Evolutionary conservation across 2,113 vertebrate species (phyloP).

Genomic region (Columbina picui): DNA sequence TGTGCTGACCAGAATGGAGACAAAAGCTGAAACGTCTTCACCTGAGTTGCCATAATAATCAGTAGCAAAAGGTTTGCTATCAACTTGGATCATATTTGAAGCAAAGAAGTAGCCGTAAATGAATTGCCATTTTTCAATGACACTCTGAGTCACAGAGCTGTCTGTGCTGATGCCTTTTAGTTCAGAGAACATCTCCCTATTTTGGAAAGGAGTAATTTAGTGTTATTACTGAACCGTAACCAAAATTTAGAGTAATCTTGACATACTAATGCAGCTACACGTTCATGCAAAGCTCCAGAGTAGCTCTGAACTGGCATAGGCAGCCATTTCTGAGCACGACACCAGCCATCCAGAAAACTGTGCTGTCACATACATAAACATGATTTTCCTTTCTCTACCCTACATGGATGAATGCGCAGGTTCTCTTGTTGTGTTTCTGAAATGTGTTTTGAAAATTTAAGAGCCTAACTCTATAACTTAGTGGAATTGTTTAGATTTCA

Average conservation of each 20-base stretch:
- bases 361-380: conserved; percentile 30
- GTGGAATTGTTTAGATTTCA: neutral
- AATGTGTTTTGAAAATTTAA: neutral
- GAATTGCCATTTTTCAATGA: neutral
- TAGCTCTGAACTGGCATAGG: neutral
- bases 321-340: neutral
- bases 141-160: neutral
- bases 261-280: neutral
- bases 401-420: neutral
- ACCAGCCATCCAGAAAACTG: conserved; percentile 34
- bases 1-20: fast-evolving
- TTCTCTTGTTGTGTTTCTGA: conserved; percentile 7
- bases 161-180: neutral
- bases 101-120: neutral
- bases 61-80: neutral
- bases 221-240: conserved; percentile 12
- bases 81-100: neutral
- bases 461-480: neutral
- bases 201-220: conserved; percentile 16
- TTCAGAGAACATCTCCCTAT: neutral
- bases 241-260: conserved; percentile 17
- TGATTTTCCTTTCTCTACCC: neutral
- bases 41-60: neutral
- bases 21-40: neutral
- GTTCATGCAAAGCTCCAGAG: neutral